phyloP scores from a whole-genome alignment of 2,888 invertebrate genomes.

The Cyaniris semiargus region DNA sequence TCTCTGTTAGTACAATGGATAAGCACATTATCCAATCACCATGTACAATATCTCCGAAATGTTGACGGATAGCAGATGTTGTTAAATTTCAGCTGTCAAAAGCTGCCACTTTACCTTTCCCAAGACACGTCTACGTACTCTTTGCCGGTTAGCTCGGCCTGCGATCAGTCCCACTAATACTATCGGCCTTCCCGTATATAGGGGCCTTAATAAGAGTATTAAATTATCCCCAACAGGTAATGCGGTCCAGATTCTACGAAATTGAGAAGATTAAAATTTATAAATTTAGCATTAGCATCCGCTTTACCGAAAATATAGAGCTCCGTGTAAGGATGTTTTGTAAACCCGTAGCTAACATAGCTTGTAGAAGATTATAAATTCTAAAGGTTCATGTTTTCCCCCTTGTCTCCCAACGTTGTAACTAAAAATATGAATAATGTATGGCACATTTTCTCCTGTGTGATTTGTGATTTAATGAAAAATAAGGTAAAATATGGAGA shows the following conservation, averaged over 20 bases:
- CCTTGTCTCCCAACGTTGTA: background rate
- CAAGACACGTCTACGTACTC: no score
- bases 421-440: background rate
- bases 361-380: background rate
- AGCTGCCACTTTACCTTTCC: no score
- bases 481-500: background rate
- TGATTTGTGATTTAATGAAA: background rate
- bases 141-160: no score
- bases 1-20: no score
- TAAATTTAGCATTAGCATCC: background rate
- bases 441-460: background rate
- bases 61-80: no score
- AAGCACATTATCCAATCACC: no score
- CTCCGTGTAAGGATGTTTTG: background rate
- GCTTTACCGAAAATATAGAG: background rate
- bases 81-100: no score
- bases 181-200: background rate
- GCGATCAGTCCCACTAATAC: background rate
- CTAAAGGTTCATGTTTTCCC: background rate
- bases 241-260: background rate
- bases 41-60: no score
- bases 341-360: background rate
- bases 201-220: background rate
- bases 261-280: background rate
- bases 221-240: slow-evolving; percentile 7